These are phyloP conservation scores for Augochlora pura DNA, from an alignment of 1,140 invertebrate genomes.

Conservation along the genomic window DNA sequence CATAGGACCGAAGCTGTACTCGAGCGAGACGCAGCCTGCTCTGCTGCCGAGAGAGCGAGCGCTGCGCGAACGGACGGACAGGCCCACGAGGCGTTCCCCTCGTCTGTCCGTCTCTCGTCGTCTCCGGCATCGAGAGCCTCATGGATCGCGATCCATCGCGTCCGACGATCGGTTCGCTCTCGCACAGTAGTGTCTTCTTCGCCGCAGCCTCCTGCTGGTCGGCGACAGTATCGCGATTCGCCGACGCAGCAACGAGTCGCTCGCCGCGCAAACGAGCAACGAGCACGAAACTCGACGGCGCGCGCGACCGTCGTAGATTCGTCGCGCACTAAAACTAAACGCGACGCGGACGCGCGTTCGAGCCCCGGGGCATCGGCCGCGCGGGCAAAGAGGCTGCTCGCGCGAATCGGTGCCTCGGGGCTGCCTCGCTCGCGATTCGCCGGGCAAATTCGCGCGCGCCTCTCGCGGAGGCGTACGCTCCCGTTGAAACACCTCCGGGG, in stretches of 20 bases:
- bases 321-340: constrained; percentile 26
- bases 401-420: too few relatives aligned
- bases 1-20: constrained; percentile 8
- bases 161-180: not conserved
- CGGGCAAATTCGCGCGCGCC: constrained; percentile 66
- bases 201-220: too few relatives aligned
- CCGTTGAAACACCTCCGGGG: too few relatives aligned
- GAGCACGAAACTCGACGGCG: constrained; percentile 7
- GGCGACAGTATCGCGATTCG: not conserved
- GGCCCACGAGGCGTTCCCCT: constrained; percentile 45
- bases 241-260: constrained; percentile 7
- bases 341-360: constrained; percentile 5
- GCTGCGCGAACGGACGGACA: not conserved
- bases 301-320: too few relatives aligned
- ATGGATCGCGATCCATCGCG: not conserved
- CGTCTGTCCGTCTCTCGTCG: constrained; percentile 46
- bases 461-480: constrained; percentile 38
- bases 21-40: not conserved
- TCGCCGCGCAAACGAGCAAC: constrained; percentile 7
- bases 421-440: constrained; percentile 40
- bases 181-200: not conserved
- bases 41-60: not conserved
- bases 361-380: constrained; percentile 2
- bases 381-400: not conserved
- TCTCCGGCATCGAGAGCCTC: not conserved